Percentiles rank a stretch among this genome's conserved stretches.
phyloP scores from a whole-genome alignment of 2,113 vertebrate genomes.

The Tachycineta bicolor region DNA sequence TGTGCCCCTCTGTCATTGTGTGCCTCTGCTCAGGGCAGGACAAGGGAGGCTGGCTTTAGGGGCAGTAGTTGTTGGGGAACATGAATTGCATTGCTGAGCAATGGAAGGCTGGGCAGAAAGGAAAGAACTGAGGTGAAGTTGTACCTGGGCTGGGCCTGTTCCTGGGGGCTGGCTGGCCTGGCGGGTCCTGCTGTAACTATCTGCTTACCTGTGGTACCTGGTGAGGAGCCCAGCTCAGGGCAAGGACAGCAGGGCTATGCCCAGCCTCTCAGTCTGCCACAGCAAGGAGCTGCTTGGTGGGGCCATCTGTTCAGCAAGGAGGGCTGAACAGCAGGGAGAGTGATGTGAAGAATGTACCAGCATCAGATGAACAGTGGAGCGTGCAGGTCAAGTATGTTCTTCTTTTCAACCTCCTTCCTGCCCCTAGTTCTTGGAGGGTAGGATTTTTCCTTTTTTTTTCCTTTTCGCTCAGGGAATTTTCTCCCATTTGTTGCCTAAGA shows the following conservation, averaged over 20 bases:
- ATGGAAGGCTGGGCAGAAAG: background rate
- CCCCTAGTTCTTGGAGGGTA: background rate
- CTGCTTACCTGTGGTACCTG: background rate
- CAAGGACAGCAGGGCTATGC: background rate
- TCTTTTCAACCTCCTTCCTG: background rate
- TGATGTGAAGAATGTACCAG: background rate
- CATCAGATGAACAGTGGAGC: background rate
- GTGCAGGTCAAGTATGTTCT: accelerated
- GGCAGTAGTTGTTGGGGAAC: background rate
- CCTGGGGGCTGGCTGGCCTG: background rate
- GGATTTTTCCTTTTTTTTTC: background rate
- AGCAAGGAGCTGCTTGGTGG: background rate
- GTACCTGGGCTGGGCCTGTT: background rate
- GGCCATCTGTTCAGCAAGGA: background rate
- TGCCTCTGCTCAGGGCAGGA: background rate
- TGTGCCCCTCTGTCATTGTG: background rate
- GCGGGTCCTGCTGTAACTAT: background rate
- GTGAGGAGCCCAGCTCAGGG: background rate
- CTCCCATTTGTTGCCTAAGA: background rate
- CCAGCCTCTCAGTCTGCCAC: background rate
- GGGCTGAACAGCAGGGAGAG: background rate
- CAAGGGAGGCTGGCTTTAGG: background rate
- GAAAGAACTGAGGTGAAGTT: background rate
- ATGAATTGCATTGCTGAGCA: background rate
- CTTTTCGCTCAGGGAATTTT: background rate